Percentiles rank a stretch among this genome's conserved stretches.
Conservation (phyloP, 2,888 invertebrate species). For the Eueremaeus valkanovi region DNA sequence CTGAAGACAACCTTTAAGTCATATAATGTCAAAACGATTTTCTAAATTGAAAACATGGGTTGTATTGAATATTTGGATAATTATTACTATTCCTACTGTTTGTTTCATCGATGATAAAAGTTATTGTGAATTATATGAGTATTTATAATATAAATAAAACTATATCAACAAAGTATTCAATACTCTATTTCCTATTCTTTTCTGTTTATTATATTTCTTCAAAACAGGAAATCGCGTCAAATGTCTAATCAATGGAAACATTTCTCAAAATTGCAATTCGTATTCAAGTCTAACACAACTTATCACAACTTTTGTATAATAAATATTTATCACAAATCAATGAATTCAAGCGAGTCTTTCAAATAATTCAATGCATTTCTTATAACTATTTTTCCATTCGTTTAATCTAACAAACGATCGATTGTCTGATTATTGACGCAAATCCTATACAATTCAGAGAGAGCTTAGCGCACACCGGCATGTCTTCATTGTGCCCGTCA, state of each 20-base stretch:
- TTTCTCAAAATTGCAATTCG: neutral
- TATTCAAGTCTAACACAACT: neutral
- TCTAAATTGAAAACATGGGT: constrained; percentile 7
- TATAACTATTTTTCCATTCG: too few species aligned
- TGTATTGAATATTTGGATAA: constrained; percentile 1
- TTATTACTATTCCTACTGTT: constrained; percentile 20
- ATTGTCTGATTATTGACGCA: too few species aligned
- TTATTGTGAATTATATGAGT: constrained; percentile 23
- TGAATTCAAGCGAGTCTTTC: too few species aligned
- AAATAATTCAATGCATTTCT: too few species aligned
- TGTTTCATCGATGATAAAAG: neutral
- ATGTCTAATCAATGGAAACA: neutral
- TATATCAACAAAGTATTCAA: constrained; percentile 15
- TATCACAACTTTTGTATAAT: too few species aligned
- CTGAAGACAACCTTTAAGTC: constrained; percentile 22
- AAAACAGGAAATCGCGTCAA: constrained; percentile 4
- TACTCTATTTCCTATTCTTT: neutral
- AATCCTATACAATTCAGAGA: too few species aligned
- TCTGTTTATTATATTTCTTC: neutral
- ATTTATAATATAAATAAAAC: constrained; percentile 28
- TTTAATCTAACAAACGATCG: too few species aligned
- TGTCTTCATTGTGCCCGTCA: too few species aligned
- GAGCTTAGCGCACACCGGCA: too few species aligned
- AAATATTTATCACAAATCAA: too few species aligned
- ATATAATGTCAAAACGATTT: constrained; percentile 11